Evolutionary conservation across 2,888 invertebrate species (phyloP).

Genomic region (Conops quadrifasciatus): DNA sequence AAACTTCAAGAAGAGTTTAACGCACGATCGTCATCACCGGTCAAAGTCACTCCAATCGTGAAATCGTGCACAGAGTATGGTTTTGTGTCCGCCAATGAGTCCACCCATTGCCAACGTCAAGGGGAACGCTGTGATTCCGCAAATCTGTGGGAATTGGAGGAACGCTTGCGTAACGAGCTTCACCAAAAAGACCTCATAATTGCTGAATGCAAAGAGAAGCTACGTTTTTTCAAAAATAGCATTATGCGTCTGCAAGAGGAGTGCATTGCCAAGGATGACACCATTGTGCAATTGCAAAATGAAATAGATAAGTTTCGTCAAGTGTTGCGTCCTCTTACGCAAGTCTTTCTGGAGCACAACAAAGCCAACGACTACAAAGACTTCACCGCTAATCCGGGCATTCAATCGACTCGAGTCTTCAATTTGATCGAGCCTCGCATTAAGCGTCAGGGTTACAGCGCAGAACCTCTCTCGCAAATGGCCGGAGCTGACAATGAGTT

Average conservation of each 20-base stretch:
- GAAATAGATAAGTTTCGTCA: constrained; percentile 88
- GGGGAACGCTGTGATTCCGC: constrained; percentile 36
- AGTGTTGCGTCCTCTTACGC: constrained; percentile 75
- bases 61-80: too few relatives aligned
- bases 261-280: constrained; percentile 74
- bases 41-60: not conserved
- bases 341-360: constrained; percentile 70
- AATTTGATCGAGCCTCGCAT: constrained; percentile 68
- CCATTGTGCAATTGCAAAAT: constrained; percentile 80
- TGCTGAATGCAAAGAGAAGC: constrained; percentile 52
- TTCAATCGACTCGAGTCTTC: constrained; percentile 69
- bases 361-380: constrained; percentile 60
- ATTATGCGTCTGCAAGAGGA: constrained; percentile 53
- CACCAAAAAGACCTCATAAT: constrained; percentile 51
- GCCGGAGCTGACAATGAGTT: constrained; percentile 69
- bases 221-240: constrained; percentile 54
- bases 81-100: constrained; percentile 7
- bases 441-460: constrained; percentile 75
- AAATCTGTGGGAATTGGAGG: constrained; percentile 41
- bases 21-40: too few relatives aligned
- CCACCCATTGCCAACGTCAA: constrained; percentile 28
- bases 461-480: constrained; percentile 77
- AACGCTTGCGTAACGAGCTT: constrained; percentile 48
- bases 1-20: constrained; percentile 41
- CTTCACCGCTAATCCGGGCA: constrained; percentile 65